A percentile compares a stretch with the other conserved stretches of the same genome.
These are phyloP conservation scores for Mizuhopecten yessoensis DNA, from an alignment of 1,140 invertebrate species.

Conservation along the genomic window DNA sequence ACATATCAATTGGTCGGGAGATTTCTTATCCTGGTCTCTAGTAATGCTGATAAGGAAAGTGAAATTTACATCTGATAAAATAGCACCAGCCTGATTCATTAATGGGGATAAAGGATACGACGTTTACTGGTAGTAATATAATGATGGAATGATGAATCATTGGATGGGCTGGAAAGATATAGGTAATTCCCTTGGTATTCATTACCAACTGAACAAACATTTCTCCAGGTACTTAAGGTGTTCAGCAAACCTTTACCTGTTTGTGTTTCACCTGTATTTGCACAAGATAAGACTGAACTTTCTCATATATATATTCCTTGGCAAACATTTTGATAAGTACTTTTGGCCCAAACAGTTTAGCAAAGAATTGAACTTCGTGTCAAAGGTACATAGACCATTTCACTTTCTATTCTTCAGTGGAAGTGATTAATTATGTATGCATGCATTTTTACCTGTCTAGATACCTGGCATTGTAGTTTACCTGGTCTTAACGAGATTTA, in stretches of 20 bases:
- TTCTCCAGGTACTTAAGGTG: not conserved
- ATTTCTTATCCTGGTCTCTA: no score
- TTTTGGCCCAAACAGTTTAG: not conserved
- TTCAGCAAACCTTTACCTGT: not conserved
- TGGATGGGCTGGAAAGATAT: conserved; percentile 12
- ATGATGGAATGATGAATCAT: not conserved
- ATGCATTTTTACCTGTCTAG: conserved; percentile 17
- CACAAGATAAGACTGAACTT: not conserved
- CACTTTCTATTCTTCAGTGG: not conserved
- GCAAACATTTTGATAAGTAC: not conserved
- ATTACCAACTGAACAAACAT: not conserved
- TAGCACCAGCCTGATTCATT: conserved; percentile 1
- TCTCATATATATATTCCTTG: not conserved
- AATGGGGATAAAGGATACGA: not conserved
- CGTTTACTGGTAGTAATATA: not conserved
- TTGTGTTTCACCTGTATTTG: not conserved
- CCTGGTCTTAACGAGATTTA: not conserved
- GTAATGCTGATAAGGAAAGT: not conserved
- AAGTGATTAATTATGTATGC: conserved; percentile 1
- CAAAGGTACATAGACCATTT: not conserved
- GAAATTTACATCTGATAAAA: not conserved
- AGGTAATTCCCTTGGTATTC: not conserved
- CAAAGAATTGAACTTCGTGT: conserved; percentile 18
- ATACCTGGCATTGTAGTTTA: not conserved
- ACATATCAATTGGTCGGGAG: no score